Evolutionary conservation across 30 jellyfish, hydroid and myxozoan species (phyloP).

Genomic region (Aurelia sp.): DNA sequence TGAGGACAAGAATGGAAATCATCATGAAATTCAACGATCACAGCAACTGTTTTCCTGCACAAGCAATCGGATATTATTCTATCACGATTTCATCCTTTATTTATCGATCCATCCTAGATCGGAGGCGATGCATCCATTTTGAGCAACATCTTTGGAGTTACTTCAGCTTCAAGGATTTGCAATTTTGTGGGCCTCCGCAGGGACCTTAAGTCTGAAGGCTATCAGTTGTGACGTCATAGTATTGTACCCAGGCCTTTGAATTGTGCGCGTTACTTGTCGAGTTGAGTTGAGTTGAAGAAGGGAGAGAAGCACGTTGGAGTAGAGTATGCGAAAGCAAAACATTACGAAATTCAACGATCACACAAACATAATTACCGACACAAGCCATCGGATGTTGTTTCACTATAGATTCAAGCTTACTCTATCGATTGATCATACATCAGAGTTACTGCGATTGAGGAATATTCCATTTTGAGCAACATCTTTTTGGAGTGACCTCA

Average conservation of each 20-base stretch:
- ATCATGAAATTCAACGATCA: constrained; percentile 4
- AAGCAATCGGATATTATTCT: not conserved
- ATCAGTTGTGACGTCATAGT: constrained; percentile 18
- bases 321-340: constrained; percentile 34
- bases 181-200: no score
- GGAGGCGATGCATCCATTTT: no score
- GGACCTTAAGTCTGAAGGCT: no score
- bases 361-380: not conserved
- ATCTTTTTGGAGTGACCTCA: constrained; percentile 55
- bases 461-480: no score
- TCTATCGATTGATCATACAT: no score
- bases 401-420: no score
- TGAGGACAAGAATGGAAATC: constrained; percentile 25
- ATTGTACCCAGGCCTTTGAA: constrained; percentile 54
- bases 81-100: no score
- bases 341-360: constrained; percentile 10
- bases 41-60: not conserved
- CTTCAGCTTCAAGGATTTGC: constrained; percentile 65
- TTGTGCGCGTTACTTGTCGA: not conserved
- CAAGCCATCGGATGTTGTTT: constrained; percentile 6
- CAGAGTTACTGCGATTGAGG: no score
- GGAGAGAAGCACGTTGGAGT: constrained; percentile 51
- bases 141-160: not conserved
- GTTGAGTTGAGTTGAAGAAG: constrained; percentile 17
- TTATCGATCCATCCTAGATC: no score